A percentile compares a stretch with the other conserved stretches of the same genome.
Conservation (phyloP, 1,140 invertebrate genomes). For the Drosophila pseudoananassae region DNA sequence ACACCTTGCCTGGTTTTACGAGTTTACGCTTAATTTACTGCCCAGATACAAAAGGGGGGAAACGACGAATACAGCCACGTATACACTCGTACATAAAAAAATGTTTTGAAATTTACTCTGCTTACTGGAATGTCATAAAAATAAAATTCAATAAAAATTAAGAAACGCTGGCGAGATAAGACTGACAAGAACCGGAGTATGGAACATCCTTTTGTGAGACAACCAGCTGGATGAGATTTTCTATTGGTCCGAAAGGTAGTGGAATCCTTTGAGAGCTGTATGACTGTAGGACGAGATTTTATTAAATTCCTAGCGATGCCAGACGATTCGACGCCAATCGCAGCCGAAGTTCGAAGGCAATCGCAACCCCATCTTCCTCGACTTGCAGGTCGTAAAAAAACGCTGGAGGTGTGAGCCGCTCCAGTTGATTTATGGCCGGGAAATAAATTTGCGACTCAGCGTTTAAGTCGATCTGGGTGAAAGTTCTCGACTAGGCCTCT, state of each 20-base stretch:
- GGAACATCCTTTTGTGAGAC: slow-evolving; percentile 52
- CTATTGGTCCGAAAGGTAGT: slow-evolving; percentile 22
- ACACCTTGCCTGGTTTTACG: slow-evolving; percentile 79
- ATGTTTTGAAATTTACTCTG: slow-evolving; percentile 53
- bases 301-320: slow-evolving; percentile 43
- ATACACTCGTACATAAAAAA: slow-evolving; percentile 23
- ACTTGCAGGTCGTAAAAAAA: slow-evolving; percentile 40
- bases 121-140: slow-evolving; percentile 71
- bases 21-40: slow-evolving; percentile 78
- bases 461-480: slow-evolving; percentile 26
- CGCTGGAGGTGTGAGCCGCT: background rate
- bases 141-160: slow-evolving; percentile 79
- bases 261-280: slow-evolving; percentile 21
- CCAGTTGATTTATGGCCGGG: slow-evolving; percentile 40
- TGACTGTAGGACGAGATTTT: slow-evolving; percentile 25
- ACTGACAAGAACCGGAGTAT: slow-evolving; percentile 6
- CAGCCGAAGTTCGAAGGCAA: slow-evolving; percentile 22
- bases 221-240: slow-evolving; percentile 36
- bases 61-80: slow-evolving; percentile 18
- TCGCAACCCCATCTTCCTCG: slow-evolving; percentile 26
- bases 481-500: slow-evolving; percentile 21
- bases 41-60: slow-evolving; percentile 45
- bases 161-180: slow-evolving; percentile 43
- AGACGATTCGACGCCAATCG: slow-evolving; percentile 68
- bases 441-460: slow-evolving; percentile 48